Base-by-base conservation (phyloP, 2,888 invertebrate genomes). In the Taphrorychus bicolor region DNA sequence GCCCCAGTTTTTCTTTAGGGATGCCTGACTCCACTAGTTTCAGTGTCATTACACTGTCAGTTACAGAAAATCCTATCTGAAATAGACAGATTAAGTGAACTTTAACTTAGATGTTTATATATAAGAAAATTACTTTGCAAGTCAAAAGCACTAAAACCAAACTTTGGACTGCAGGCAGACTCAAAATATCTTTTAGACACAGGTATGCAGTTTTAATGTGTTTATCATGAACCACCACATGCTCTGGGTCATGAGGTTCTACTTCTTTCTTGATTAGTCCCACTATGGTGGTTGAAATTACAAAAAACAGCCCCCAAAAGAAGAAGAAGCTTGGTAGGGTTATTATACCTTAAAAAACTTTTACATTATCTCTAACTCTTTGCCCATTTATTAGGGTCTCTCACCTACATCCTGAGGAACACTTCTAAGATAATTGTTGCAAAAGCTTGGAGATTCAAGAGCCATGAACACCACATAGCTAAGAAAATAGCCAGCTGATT, bases 381-480 rank as follows among this genome's bases (percentile, higher is more conserved):
- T n/a, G n/a, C n/a, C n/a, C n/a, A n/a, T n/a, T n/a, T 16, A 5
- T 11, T 16, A 41, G 22, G 1, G 17, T 17, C 16, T 92, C 82
- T 51, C 96, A 81, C 81, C 98, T 42, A 86, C 85, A 0, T 88
- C 84, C 70, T 87, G 83, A 0, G 95, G 92, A 23, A 82, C 85
- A 2, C 84, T 85, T 63, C 98, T 87, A 32, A 99, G 81, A 81
- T 97, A 99, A 71, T 87, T 90, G 82, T 99, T 98, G 81, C 97
- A 98, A 83, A 99, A 98, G 76, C 94, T 93, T 22, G 94, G 87
- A 0, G 98, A 98, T 83, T 99, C 98, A 61, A 99, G 83, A 0
- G 98, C 96, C 81, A 99, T 88, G 81, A 99, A 99, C 9, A 98
- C 85, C 0, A 98, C 96, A 83, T 98, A 98, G 69, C 98, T 98